Percentiles rank a stretch among this genome's conserved stretches.
Evolutionary conservation across 2,888 invertebrate genomes (phyloP).

Genomic region (Sarcophaga carnaria): DNA sequence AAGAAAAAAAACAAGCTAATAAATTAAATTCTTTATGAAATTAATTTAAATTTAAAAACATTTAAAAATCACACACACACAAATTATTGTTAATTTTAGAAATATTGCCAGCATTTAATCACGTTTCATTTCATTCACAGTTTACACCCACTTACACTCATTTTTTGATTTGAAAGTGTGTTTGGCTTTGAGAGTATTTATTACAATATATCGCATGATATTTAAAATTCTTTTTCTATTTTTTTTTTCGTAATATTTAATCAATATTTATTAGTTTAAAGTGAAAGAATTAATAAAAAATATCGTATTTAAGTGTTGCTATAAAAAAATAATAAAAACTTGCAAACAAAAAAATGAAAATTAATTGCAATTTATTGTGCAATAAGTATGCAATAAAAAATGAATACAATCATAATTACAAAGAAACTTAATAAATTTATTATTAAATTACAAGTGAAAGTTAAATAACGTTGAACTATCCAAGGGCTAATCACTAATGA

Average conservation of each 20-base stretch:
- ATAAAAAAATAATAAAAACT: neutral
- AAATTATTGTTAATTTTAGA: slow-evolving; percentile 20
- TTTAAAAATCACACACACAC: no score
- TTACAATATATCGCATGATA: neutral
- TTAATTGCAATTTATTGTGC: slow-evolving; percentile 7
- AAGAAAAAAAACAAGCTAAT: neutral
- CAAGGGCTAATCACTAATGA: neutral
- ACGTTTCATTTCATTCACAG: neutral
- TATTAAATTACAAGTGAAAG: slow-evolving; percentile 9
- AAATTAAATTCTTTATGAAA: slow-evolving; percentile 46
- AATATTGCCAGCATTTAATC: neutral
- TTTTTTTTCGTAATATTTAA: slow-evolving; percentile 26
- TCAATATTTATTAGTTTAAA: slow-evolving; percentile 5
- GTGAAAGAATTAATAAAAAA: neutral
- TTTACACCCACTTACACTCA: neutral
- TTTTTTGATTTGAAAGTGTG: neutral
- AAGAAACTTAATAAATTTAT: slow-evolving; percentile 21
- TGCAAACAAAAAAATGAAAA: neutral
- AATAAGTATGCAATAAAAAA: no score
- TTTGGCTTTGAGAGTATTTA: neutral
- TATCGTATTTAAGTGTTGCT: slow-evolving; percentile 5
- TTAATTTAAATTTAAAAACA: slow-evolving; percentile 35
- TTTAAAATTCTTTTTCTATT: slow-evolving; percentile 23
- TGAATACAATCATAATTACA: neutral
- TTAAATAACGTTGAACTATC: neutral